Evolutionary conservation across 2,113 vertebrate genomes (phyloP).

Genomic region (Melanotaenia duboulayi): DNA sequence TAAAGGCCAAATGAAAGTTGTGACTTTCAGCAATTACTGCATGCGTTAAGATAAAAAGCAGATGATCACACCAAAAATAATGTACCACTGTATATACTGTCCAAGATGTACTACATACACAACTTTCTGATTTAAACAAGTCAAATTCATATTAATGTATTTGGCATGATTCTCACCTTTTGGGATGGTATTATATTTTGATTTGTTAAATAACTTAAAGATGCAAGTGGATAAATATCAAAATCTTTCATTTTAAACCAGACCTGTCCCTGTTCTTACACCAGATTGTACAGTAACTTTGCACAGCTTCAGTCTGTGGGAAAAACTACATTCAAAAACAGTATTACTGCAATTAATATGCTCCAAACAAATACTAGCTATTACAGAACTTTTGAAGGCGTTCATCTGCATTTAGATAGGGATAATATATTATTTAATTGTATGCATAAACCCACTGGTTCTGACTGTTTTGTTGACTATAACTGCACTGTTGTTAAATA

Average conservation of each 20-base stretch:
- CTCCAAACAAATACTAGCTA: neutral
- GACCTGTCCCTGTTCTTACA: neutral
- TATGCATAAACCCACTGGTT: neutral
- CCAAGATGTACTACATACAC: neutral
- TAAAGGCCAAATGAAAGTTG: neutral
- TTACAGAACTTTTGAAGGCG: neutral
- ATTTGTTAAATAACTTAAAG: neutral
- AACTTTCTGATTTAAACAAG: neutral
- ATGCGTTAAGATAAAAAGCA: neutral
- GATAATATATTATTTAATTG: neutral
- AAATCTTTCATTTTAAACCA: neutral
- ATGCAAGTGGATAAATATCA: neutral
- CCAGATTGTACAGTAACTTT: neutral
- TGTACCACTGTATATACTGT: neutral
- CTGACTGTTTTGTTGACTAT: neutral
- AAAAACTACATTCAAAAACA: constrained; percentile 5
- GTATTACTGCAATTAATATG: neutral
- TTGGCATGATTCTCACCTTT: neutral
- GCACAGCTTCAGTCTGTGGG: neutral
- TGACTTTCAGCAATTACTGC: neutral
- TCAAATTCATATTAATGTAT: neutral
- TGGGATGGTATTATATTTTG: neutral
- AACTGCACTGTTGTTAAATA: neutral
- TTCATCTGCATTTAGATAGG: neutral
- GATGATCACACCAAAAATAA: neutral